Conservation (phyloP, 2,113 vertebrate species). For the Aegithalos caudatus region DNA sequence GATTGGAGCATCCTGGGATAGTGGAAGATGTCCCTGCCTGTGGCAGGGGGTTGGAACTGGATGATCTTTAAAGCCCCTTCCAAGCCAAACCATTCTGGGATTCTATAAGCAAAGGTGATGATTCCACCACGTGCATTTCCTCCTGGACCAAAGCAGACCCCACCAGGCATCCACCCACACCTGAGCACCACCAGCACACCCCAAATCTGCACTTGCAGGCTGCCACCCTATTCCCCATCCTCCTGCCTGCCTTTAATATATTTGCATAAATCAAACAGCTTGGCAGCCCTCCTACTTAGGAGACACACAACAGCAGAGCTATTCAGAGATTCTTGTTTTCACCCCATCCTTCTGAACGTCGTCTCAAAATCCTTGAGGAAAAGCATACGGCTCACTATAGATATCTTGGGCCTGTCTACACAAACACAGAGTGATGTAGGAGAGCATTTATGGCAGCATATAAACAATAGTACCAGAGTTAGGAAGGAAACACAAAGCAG, state of each 20-base stretch:
- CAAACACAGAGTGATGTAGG: neutral
- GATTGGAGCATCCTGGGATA: neutral
- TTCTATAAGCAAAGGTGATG: neutral
- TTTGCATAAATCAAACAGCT: neutral
- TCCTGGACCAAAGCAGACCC: neutral
- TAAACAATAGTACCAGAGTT: neutral
- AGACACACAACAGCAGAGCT: neutral
- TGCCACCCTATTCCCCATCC: neutral
- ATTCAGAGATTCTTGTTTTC: neutral
- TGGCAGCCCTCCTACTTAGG: neutral
- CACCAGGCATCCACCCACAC: rapidly evolving
- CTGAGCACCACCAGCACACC: neutral
- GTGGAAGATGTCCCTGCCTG: neutral
- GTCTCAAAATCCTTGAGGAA: neutral
- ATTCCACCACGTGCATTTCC: neutral
- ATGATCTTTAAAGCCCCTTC: neutral
- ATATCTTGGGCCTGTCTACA: neutral
- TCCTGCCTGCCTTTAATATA: neutral
- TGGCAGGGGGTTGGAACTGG: neutral
- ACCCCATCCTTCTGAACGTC: neutral
- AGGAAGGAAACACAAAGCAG: neutral
- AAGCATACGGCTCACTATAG: neutral
- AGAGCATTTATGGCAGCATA: neutral
- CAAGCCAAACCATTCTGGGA: neutral
- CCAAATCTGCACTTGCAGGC: neutral